Evolutionary conservation across 2,797 vertebrate genomes (phyloP).

Genomic region (Cryptoblepharus egeriae): DNA sequence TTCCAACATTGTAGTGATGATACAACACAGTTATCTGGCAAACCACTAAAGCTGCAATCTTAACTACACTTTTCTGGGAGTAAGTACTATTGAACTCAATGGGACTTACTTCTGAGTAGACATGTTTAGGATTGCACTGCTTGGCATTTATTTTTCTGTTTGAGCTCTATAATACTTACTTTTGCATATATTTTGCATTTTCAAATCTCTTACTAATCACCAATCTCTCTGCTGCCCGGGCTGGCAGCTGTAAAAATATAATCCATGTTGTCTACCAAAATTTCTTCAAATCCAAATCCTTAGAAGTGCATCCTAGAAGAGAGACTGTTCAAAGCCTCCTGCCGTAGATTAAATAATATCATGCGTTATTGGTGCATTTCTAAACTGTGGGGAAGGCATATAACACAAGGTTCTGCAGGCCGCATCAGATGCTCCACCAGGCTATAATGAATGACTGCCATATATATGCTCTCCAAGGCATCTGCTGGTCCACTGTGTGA

Average conservation of each 20-base stretch:
- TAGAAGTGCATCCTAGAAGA: constrained; percentile 11
- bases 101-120: too few species aligned
- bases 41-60: constrained; percentile 4
- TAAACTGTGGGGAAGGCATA: too few species aligned
- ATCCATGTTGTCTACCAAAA: constrained; percentile 17
- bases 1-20: background rate
- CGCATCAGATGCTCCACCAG: too few species aligned
- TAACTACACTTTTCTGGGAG: too few species aligned
- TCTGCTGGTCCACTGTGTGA: too few species aligned
- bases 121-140: too few species aligned
- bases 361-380: too few species aligned
- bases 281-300: background rate
- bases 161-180: constrained; percentile 78
- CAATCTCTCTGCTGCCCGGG: constrained; percentile 90
- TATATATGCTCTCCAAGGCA: too few species aligned
- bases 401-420: too few species aligned
- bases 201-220: constrained; percentile 91
- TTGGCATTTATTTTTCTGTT: background rate
- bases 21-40: background rate
- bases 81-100: too few species aligned
- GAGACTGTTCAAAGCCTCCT: background rate
- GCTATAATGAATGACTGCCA: too few species aligned
- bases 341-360: background rate
- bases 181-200: constrained; percentile 88
- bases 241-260: constrained; percentile 83